A percentile compares a stretch with the other conserved stretches of the same genome.
These are phyloP conservation scores for Mimachlamys varia DNA, from an alignment of 2,888 invertebrate genomes.

Conservation along the genomic window DNA sequence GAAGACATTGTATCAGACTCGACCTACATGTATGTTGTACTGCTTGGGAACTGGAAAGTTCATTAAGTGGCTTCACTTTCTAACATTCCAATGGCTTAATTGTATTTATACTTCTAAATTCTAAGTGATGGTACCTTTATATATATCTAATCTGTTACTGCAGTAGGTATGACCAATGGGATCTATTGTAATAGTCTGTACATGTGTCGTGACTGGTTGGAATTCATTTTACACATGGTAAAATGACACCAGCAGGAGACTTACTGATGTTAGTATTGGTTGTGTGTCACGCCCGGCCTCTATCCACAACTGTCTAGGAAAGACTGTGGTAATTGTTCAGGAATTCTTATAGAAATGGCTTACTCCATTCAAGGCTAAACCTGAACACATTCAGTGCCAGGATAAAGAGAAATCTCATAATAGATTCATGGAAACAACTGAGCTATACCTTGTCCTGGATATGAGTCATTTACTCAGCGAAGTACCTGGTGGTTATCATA, in stretches of 20 bases:
- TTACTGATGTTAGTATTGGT: background rate
- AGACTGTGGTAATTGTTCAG: background rate
- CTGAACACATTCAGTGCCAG: background rate
- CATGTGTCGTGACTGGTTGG: background rate
- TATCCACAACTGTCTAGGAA: background rate
- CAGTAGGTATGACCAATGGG: too few relatives aligned
- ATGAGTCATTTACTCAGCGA: background rate
- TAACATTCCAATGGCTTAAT: too few relatives aligned
- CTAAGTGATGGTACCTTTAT: too few relatives aligned
- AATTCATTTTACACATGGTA: background rate
- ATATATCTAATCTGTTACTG: too few relatives aligned
- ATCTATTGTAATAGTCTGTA: background rate
- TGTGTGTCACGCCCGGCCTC: background rate
- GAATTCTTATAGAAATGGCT: constrained; percentile 20
- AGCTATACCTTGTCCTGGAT: background rate
- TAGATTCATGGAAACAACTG: background rate
- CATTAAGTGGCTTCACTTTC: too few relatives aligned
- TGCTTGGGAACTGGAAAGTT: too few relatives aligned
- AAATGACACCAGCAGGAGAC: background rate
- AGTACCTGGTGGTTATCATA: background rate
- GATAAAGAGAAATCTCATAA: background rate
- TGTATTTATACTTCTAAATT: too few relatives aligned
- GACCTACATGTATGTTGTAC: too few relatives aligned
- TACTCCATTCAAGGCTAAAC: background rate
- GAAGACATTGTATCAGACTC: background rate